Conservation (phyloP, 1,140 invertebrate species). For the Phthorimaea operculella region DNA sequence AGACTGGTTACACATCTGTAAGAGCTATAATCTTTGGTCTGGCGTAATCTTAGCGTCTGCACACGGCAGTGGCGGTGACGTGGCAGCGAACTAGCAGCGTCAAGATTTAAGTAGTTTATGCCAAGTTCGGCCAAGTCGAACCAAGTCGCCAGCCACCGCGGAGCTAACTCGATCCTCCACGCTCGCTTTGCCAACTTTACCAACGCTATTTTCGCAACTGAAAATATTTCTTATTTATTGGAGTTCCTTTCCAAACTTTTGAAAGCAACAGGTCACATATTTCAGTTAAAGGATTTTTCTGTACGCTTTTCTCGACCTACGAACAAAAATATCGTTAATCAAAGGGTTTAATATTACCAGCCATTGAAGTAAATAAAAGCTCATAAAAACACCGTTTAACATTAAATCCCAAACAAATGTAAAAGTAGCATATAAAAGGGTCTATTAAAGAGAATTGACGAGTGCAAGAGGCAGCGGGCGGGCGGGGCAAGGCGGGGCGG, state of each 20-base stretch:
- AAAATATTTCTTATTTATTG: constrained; percentile 39
- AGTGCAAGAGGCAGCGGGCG: constrained; percentile 51
- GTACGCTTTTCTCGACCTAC: too few relatives aligned
- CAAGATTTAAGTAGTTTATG: constrained; percentile 60
- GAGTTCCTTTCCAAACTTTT: background rate
- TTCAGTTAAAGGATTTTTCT: too few relatives aligned
- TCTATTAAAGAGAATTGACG: constrained; percentile 49
- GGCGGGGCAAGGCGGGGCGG: constrained; percentile 19
- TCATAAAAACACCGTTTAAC: too few relatives aligned
- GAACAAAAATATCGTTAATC: too few relatives aligned
- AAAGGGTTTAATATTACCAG: too few relatives aligned
- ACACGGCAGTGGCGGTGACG: background rate
- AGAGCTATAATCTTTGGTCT: background rate
- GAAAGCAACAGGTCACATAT: background rate
- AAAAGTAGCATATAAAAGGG: constrained; percentile 8
- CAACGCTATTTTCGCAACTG: constrained; percentile 25
- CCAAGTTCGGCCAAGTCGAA: constrained; percentile 34
- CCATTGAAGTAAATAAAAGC: too few relatives aligned
- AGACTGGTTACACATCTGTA: too few relatives aligned
- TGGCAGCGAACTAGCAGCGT: constrained; percentile 19
- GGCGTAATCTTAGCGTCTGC: background rate
- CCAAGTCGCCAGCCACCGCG: constrained; percentile 19
- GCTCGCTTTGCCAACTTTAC: constrained; percentile 54
- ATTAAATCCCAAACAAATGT: too few relatives aligned
- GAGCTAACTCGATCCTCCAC: constrained; percentile 53